Evolutionary conservation across 2,797 vertebrate species (phyloP).

Genomic region (Periparus ater): DNA sequence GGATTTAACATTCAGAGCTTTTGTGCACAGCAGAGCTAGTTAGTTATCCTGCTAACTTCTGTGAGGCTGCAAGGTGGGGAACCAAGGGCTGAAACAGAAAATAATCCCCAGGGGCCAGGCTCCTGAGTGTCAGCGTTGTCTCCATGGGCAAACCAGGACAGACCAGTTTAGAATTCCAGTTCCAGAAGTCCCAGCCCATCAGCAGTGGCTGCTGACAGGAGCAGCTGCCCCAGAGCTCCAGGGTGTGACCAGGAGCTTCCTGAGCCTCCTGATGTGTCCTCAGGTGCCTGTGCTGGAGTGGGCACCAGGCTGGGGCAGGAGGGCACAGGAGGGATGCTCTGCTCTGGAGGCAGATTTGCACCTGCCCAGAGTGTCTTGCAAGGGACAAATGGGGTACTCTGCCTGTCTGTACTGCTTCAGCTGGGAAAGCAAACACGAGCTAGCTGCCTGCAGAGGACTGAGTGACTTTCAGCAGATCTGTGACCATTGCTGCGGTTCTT

Average conservation of each 20-base stretch:
- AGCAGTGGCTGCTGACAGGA: not conserved
- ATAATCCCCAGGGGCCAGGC: not conserved
- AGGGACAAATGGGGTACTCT: not conserved
- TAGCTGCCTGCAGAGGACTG: not conserved
- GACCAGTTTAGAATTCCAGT: not conserved
- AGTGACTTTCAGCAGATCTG: not conserved
- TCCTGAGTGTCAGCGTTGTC: not conserved
- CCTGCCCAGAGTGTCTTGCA: not conserved
- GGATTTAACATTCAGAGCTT: not conserved
- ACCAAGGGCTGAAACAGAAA: not conserved
- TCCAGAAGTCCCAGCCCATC: not conserved
- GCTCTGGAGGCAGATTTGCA: not conserved
- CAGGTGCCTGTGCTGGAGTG: accelerated
- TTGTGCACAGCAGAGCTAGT: not conserved
- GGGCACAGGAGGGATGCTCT: not conserved
- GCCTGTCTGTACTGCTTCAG: not conserved
- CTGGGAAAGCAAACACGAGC: not conserved
- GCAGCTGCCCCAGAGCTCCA: not conserved
- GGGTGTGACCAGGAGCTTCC: not conserved
- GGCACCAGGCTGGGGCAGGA: not conserved
- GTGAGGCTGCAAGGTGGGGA: not conserved
- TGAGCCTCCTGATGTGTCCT: accelerated
- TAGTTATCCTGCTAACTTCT: not conserved
- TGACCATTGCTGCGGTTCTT: not conserved
- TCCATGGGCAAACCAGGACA: not conserved